A percentile compares a stretch with the other conserved stretches of the same genome.
Conservation (phyloP, 2,797 vertebrate species). For the Lophura swinhoii region DNA sequence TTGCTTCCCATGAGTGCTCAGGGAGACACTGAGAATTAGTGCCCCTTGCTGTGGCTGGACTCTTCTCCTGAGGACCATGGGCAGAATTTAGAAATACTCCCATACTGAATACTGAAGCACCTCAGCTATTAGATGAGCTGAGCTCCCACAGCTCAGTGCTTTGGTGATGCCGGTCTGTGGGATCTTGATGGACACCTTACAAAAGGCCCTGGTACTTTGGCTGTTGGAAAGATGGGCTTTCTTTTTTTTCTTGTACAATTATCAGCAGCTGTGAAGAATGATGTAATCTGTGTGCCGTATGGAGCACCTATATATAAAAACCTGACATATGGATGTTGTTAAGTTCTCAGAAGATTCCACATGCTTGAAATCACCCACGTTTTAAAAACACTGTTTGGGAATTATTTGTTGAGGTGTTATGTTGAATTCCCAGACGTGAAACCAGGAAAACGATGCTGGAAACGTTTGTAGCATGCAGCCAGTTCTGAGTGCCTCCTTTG, state of each 20-base stretch:
- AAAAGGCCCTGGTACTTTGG: not conserved
- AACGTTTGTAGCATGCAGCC: not conserved
- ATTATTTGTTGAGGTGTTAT: conserved; percentile 43
- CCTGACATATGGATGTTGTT: conserved; percentile 56
- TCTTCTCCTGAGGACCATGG: not conserved
- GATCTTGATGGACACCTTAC: not conserved
- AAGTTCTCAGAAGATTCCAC: conserved; percentile 60
- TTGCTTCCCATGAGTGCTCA: not conserved
- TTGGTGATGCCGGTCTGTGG: not conserved
- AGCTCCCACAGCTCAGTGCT: not conserved
- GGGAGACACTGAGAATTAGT: fast-evolving
- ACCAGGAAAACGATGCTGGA: not conserved
- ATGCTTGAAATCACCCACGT: conserved; percentile 49
- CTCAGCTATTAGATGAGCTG: not conserved
- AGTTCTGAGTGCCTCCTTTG: not conserved
- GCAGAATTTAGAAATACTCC: not conserved
- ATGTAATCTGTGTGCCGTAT: conserved; percentile 59
- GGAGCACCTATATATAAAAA: conserved; percentile 61
- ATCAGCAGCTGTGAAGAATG: conserved; percentile 63
- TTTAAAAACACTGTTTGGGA: conserved; percentile 60
- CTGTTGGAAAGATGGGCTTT: not conserved
- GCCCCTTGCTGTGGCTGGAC: not conserved
- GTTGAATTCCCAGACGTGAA: conserved; percentile 11
- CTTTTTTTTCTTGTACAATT: conserved; percentile 46
- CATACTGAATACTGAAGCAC: fast-evolving